Conservation (phyloP, 1,140 invertebrate genomes). For the Brachionus asplanchnoidis region DNA sequence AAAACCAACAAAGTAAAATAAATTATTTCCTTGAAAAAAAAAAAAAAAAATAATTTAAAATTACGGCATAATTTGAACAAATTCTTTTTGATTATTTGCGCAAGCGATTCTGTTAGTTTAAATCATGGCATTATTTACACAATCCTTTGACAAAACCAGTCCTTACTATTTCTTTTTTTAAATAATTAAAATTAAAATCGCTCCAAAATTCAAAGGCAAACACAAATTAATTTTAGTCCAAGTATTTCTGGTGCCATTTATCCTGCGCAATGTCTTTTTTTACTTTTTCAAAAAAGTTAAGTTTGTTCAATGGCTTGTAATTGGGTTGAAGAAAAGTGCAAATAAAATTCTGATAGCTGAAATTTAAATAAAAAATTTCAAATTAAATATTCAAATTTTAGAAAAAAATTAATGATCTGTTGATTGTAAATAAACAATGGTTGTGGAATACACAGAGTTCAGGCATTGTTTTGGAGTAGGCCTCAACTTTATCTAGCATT, state of each 20-base stretch:
- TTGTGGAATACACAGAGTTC: not conserved
- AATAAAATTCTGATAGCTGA: not conserved
- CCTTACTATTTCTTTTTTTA: not conserved
- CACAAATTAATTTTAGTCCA: not conserved
- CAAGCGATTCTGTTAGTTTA: too few species aligned
- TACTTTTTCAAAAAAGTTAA: not conserved
- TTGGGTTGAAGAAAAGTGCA: not conserved
- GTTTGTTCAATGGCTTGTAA: not conserved
- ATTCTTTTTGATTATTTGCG: not conserved
- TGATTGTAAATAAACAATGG: not conserved
- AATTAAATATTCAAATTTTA: not conserved
- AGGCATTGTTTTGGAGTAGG: not conserved
- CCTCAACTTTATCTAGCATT: not conserved
- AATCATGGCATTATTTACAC: too few species aligned
- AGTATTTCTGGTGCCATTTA: too few species aligned
- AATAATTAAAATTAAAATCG: not conserved
- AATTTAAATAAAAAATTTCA: not conserved
- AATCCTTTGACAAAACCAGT: not conserved
- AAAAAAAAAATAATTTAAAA: not conserved
- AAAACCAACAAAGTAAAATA: not conserved
- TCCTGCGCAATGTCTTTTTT: too few species aligned
- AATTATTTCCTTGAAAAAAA: not conserved
- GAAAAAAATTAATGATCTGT: not conserved
- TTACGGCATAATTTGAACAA: not conserved
- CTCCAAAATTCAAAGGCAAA: not conserved